Percentiles rank a stretch among this genome's conserved stretches.
Conservation (phyloP, 2,888 invertebrate species). For the Metellina segmentata region DNA sequence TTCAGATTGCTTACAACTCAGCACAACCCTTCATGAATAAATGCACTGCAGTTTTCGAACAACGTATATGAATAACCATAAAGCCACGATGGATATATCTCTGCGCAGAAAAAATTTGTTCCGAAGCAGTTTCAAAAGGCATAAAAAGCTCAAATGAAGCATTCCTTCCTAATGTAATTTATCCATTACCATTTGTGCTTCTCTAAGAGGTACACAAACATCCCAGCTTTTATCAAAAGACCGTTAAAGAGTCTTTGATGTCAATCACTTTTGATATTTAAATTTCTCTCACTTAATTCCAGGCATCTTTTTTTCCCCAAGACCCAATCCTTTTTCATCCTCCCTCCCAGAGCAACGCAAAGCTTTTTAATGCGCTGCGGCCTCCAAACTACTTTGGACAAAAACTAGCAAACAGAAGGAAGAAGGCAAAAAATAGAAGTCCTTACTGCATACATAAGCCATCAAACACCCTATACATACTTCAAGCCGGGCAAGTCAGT, state of each 20-base stretch:
- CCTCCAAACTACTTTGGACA: slow-evolving; percentile 37
- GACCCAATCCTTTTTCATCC: slow-evolving; percentile 16
- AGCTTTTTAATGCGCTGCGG: slow-evolving; percentile 55
- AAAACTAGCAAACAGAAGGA: neutral
- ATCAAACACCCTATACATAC: slow-evolving; percentile 62
- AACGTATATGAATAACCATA: no score
- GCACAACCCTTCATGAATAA: no score
- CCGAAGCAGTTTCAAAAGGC: no score
- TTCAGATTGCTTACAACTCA: no score
- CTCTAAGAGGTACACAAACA: neutral
- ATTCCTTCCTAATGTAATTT: neutral
- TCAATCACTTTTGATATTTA: slow-evolving; percentile 59
- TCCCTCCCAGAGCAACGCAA: neutral
- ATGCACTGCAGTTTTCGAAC: no score
- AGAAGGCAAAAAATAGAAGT: slow-evolving; percentile 35
- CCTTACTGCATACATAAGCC: slow-evolving; percentile 62
- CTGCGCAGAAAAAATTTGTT: no score
- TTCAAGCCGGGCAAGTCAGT: slow-evolving; percentile 41
- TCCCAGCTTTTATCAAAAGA: slow-evolving; percentile 38
- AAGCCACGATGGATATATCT: no score
- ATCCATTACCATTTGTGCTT: neutral
- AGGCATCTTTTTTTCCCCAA: slow-evolving; percentile 22
- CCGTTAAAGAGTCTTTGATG: slow-evolving; percentile 44
- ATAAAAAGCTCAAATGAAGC: neutral
- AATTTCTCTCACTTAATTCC: slow-evolving; percentile 25